These are phyloP conservation scores for Copidosoma floridanum DNA, from an alignment of 1,140 invertebrate species.

Conservation along the genomic window DNA sequence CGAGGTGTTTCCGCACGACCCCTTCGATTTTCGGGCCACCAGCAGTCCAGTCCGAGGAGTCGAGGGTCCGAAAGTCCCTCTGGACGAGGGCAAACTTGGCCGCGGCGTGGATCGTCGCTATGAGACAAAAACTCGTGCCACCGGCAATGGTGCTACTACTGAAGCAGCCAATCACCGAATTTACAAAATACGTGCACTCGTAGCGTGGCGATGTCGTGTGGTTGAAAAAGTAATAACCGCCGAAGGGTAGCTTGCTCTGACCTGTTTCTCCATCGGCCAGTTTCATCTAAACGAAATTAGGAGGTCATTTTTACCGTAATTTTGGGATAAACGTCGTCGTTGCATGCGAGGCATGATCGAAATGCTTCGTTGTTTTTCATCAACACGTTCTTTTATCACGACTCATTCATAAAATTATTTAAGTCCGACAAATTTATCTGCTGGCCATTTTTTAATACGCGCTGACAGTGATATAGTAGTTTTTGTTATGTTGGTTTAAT, in stretches of 20 bases:
- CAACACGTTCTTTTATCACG: too few species aligned
- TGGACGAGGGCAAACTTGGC: slow-evolving; percentile 38
- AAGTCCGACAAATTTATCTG: too few species aligned
- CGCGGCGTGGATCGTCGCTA: slow-evolving; percentile 37
- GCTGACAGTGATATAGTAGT: too few species aligned
- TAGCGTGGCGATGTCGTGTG: slow-evolving; percentile 31
- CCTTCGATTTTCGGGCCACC: neutral
- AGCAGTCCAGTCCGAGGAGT: slow-evolving; percentile 11
- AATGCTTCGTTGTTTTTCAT: too few species aligned
- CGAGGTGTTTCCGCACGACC: slow-evolving; percentile 36
- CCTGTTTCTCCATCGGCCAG: too few species aligned
- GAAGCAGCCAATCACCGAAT: slow-evolving; percentile 23
- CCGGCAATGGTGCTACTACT: slow-evolving; percentile 28
- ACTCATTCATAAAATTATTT: too few species aligned
- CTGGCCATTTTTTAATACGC: too few species aligned
- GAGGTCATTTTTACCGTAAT: too few species aligned
- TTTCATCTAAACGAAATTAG: too few species aligned
- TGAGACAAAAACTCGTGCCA: slow-evolving; percentile 36
- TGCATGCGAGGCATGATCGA: too few species aligned
- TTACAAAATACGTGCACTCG: slow-evolving; percentile 29
- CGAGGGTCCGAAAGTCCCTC: slow-evolving; percentile 29
- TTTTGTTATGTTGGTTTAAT: too few species aligned
- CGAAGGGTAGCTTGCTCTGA: slow-evolving; percentile 33
- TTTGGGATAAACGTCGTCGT: too few species aligned
- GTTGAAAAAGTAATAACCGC: slow-evolving; percentile 34